These are phyloP conservation scores for Sitta carolinensis DNA, from an alignment of 2,797 vertebrate genomes.

Conservation along the genomic window DNA sequence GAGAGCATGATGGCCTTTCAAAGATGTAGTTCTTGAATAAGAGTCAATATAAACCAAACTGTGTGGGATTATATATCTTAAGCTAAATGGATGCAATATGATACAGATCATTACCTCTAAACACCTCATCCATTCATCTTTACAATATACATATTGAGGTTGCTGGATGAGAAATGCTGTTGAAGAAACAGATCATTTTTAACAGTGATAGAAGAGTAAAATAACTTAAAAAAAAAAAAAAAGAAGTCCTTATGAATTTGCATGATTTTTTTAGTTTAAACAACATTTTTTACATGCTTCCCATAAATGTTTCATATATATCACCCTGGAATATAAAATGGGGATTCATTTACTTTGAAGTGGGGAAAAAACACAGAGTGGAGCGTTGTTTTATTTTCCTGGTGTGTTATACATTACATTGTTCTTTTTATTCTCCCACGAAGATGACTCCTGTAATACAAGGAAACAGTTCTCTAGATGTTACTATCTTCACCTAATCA, in stretches of 20 bases:
- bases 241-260: neutral
- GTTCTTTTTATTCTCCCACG: neutral
- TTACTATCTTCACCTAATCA: slow-evolving; percentile 8
- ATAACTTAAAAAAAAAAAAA: neutral
- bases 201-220: slow-evolving; percentile 27
- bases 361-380: neutral
- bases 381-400: neutral
- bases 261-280: slow-evolving; percentile 27
- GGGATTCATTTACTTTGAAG: neutral
- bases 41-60: slow-evolving; percentile 57
- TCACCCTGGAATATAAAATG: slow-evolving; percentile 22
- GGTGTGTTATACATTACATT: neutral
- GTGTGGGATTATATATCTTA: slow-evolving; percentile 64
- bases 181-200: slow-evolving; percentile 34
- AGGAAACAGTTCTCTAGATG: neutral
- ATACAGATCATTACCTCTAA: slow-evolving; percentile 69
- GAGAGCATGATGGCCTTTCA: slow-evolving; percentile 33
- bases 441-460: neutral
- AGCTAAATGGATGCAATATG: slow-evolving; percentile 62
- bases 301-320: neutral
- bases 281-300: neutral
- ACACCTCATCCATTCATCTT: slow-evolving; percentile 64
- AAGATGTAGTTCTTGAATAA: slow-evolving; percentile 49
- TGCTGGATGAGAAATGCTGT: slow-evolving; percentile 50
- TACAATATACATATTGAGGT: slow-evolving; percentile 34